Base-by-base conservation (phyloP, 92 coral and sea anemone genomes). In the Phenganax stokvisi region DNA sequence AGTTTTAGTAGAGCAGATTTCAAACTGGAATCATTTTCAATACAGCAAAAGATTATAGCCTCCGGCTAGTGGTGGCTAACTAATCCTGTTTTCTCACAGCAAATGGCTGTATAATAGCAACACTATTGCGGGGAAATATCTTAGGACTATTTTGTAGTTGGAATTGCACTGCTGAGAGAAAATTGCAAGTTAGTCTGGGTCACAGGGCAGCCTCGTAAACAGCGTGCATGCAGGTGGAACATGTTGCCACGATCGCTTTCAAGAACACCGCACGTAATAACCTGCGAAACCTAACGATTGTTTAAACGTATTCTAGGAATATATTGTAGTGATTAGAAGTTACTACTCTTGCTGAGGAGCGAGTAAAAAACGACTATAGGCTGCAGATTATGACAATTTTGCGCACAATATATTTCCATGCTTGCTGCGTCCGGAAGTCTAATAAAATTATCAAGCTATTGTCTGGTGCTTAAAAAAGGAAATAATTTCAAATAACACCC, bases 401-500 rank as follows among this genome's bases (percentile, higher is more conserved):
- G 70, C 47, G 25, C 20, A 10, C 3, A n/a, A 64, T 5, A 17
- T 64, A 64, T 64, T 12, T 7, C 37, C 47, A 37, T 37, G 47
- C 8, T 62, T 1, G 8, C 68, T 20, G 70, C 12, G 31, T 25
- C 73, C 44, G 73, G 30, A 68, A 68, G 10, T 68, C 3, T 68
- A 53, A n/a, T 53, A 0, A 68, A 68, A 68, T 68, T 68, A 68
- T 0, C 73, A 25, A 68, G 16, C 73, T 37, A 68, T 68, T 68
- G 73, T 68, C 73, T 68, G 1, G 15, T 66, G 72, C 72, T 37
- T 20, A 25, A 66, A 37, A 1, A 9, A 0, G 73, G 73, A 68
- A 68, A 28, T 68, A 68, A 68, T 68, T 68, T 68, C 73, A 68
- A 28, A 68, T 68, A 68, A 68, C 73, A 68, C 73, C 73, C 52